Evolutionary conservation across 37 sponge, comb jelly and placozoan genomes (phyloP).

Genomic region (Oopsacas minuta): DNA sequence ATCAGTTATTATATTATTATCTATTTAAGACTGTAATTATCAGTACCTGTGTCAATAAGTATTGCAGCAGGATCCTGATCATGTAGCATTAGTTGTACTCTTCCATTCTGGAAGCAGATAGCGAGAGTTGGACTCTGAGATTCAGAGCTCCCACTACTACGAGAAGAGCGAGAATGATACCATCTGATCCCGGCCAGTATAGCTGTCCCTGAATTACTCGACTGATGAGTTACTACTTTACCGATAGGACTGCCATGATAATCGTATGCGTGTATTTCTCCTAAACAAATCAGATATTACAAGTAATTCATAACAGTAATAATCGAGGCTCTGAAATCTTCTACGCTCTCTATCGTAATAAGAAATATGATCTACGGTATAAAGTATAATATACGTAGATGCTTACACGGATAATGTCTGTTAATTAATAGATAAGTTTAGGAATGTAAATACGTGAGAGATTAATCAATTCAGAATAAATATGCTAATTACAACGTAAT

Average conservation of each 20-base stretch:
- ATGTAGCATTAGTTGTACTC: conserved; percentile 67
- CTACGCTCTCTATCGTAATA: no score
- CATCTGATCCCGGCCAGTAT: conserved; percentile 49
- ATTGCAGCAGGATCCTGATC: conserved; percentile 53
- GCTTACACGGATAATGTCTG: no score
- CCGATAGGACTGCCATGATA: conserved; percentile 1
- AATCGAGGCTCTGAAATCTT: no score
- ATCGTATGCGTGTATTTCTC: conserved; percentile 17
- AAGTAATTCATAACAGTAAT: no score
- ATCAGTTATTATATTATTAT: no score
- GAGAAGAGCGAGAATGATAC: conserved; percentile 40
- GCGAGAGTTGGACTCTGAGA: conserved; percentile 58
- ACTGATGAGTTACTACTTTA: conserved; percentile 32
- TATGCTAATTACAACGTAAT: no score
- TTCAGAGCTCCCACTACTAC: conserved; percentile 35
- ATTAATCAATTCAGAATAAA: no score
- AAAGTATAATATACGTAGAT: no score
- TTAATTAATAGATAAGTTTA: no score
- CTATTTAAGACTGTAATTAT: no score
- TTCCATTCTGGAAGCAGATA: conserved; percentile 63
- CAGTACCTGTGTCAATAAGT: not conserved
- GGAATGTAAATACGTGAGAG: no score
- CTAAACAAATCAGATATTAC: not conserved
- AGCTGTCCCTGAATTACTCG: conserved; percentile 39
- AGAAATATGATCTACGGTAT: no score